Base-by-base conservation (phyloP, 1,140 invertebrate species). In the Pemphigus obesinymphae region DNA sequence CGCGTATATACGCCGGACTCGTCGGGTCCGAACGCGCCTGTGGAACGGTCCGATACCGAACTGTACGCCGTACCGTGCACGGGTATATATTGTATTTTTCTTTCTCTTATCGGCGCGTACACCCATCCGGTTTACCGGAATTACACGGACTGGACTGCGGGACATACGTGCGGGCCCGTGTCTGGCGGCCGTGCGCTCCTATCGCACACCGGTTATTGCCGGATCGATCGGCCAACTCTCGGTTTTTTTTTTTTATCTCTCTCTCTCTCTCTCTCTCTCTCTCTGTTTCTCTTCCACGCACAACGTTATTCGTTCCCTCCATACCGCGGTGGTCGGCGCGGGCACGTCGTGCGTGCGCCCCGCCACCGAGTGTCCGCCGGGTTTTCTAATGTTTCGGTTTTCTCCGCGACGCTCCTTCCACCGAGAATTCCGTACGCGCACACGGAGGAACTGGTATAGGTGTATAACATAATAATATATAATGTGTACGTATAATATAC, bases 91-190 rank as follows among this genome's bases (percentile, higher is more conserved):
- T n/a, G n/a, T n/a, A n/a, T n/a, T n/a, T n/a, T n/a, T n/a, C n/a
- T n/a, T n/a, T n/a, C n/a, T 58, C 53, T 17, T 50, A 17, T 23
- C 50, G 20, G 34, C 29, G 31, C 37, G 37, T 4, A 78, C 75
- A 78, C 53, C 75, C 75, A 58, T 78, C 75, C 53, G 34, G 34
- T 58, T 58, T 53, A 78, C 75, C 50, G 75, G 75, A 78, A 78
- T 78, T 78, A 78, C 75, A 78, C 75, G 50, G 75, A 78, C 75
- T 78, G 53, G 50, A 55, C 43, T 34, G 50, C 29, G 20, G 20
- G 50, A 15, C 48, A 73, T n/a, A 31, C 45, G 23, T 40, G 31
- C 17, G 5, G 8, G 23, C 10, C 29, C 20, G 37, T n/a, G 31
- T 31, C 73, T 34, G 29, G 29, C 40, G 45, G 1, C 4, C 48